Evolutionary conservation across 2,797 vertebrate species (phyloP), one percentile per base, ranked within the genome.

Genomic region (Aphelocoma californica): DNA sequence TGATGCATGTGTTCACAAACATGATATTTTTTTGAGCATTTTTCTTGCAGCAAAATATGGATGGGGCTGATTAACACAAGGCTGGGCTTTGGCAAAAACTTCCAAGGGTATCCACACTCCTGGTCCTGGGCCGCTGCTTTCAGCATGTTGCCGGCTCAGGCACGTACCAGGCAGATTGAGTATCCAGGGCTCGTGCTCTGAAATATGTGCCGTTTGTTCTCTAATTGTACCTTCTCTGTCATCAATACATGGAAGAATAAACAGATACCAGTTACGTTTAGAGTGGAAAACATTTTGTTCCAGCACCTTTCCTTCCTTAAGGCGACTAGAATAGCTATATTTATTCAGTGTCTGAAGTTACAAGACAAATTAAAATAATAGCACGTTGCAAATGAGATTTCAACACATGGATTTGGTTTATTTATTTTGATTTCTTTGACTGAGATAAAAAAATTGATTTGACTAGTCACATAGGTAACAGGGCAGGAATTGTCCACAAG

Each of bases 231-330:
- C 60, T 92, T 73, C 57, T 70, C 58, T 3, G 2, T 72, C 44
- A 92, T 71, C 73, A 18, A 79, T 90, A 75, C 10, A 5, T 8
- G 23, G 45, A 73, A 87, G 81, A 88, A 93, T 64, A 95, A 90
- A 92, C 67, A 92, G 60, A 75, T 32, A 53, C 64, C 86, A 77
- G 53, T 88, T 81, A 60, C 57, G 75, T 90, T 92, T 34, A 32
- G 38, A 62, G n/a, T 32, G n/a, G 56, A 82, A 93, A 92, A 94
- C 45, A 71, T 79, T 92, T 95, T 93, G 47, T 86, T 80, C 81
- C 58, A 65, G 45, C 57, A 71, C 69, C 62, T 90, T 89, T 92
- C 24, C 21, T 81, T 82, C 84, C 57, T 80, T 65, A 81, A 88
- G 72, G 44, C 28, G 2, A 51, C 62, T 78, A 66, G 45, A 90